These are phyloP conservation scores for Platygyra sinensis DNA, from an alignment of 64 coral and sea anemone genomes.

Conservation along the genomic window DNA sequence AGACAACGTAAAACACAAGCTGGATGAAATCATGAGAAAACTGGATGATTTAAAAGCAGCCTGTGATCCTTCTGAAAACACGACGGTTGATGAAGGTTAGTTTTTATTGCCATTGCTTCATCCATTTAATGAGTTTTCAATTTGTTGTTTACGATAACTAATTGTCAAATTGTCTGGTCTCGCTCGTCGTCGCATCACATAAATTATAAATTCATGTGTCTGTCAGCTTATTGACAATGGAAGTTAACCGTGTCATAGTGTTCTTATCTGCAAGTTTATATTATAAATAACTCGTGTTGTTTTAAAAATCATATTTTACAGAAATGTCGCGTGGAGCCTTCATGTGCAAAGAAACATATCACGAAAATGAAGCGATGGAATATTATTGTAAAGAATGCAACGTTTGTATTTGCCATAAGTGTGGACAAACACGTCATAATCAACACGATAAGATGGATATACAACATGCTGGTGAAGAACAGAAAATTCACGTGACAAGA, in stretches of 20 bases:
- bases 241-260: too few relatives aligned
- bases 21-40: not conserved
- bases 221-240: too few relatives aligned
- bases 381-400: conserved; percentile 33
- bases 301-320: not conserved
- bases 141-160: too few relatives aligned
- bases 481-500: not conserved
- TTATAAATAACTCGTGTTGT: too few relatives aligned
- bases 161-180: too few relatives aligned
- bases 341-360: conserved; percentile 37
- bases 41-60: not conserved
- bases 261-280: too few relatives aligned
- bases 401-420: conserved; percentile 19
- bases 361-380: conserved; percentile 25
- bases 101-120: not conserved
- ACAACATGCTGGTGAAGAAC: conserved; percentile 24
- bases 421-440: not conserved
- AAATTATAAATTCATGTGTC: too few relatives aligned
- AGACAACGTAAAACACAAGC: not conserved
- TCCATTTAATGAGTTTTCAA: too few relatives aligned
- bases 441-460: conserved; percentile 18
- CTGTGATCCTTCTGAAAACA: not conserved
- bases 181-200: too few relatives aligned
- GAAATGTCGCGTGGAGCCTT: not conserved
- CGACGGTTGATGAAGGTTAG: not conserved